Conservation (phyloP, 1,140 invertebrate genomes). For the Cephus cinctus region DNA sequence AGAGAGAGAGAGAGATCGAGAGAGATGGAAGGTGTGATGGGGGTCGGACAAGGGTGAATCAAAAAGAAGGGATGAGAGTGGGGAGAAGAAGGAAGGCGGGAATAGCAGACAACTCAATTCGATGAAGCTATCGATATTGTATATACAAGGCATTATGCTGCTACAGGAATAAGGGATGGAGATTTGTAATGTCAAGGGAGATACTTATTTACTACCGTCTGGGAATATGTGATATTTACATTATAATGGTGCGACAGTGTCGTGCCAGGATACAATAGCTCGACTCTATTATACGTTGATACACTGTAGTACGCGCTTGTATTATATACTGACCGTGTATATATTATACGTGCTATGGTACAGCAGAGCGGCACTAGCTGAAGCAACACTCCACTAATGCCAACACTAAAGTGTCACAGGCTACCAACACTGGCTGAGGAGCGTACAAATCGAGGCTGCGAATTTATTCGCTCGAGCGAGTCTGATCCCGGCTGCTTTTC, state of each 20-base stretch:
- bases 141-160: neutral
- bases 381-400: too few relatives aligned
- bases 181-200: slow-evolving; percentile 14
- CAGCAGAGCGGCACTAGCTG: too few relatives aligned
- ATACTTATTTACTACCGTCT: slow-evolving; percentile 22
- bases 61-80: neutral
- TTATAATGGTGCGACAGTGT: slow-evolving; percentile 19
- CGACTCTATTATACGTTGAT: slow-evolving; percentile 13
- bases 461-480: too few relatives aligned
- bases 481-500: too few relatives aligned
- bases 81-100: neutral
- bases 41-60: neutral
- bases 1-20: too few relatives aligned
- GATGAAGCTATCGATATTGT: slow-evolving; percentile 14
- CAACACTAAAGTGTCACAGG: too few relatives aligned
- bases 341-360: too few relatives aligned
- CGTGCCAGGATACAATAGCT: slow-evolving; percentile 18
- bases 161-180: neutral
- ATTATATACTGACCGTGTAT: too few relatives aligned
- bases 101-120: slow-evolving; percentile 18
- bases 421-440: too few relatives aligned
- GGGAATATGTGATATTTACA: slow-evolving; percentile 28
- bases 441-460: too few relatives aligned
- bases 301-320: too few relatives aligned
- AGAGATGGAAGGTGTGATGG: neutral